phyloP scores from a whole-genome alignment of 2,888 invertebrate genomes.

The Chalcosyrphus nemorum region DNA sequence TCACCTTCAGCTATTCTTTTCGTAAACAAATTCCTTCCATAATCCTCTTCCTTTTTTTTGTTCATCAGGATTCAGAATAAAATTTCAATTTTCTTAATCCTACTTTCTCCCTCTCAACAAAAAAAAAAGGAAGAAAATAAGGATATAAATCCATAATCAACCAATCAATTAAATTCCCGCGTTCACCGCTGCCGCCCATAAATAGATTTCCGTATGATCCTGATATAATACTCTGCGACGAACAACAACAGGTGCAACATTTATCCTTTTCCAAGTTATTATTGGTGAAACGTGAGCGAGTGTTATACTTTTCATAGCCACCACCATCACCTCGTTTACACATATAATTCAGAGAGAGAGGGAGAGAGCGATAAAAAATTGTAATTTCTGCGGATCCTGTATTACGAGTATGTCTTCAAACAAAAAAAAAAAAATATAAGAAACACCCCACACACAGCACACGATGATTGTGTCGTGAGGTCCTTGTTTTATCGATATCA shows the following conservation, averaged over 20 bases:
- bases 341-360: no score
- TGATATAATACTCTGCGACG: neutral
- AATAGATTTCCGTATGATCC: neutral
- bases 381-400: no score
- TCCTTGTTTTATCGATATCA: slow-evolving; percentile 8
- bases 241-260: neutral
- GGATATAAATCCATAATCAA: neutral
- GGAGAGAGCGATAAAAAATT: no score
- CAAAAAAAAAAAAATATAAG: neutral
- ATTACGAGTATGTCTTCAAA: no score
- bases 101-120: neutral
- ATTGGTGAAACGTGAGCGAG: neutral
- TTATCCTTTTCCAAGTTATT: neutral
- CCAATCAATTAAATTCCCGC: neutral
- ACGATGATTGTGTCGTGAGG: no score
- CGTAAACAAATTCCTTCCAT: no score
- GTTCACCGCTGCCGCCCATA: neutral
- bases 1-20: neutral
- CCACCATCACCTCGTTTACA: neutral
- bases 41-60: no score
- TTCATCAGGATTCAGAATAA: neutral
- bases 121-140: neutral
- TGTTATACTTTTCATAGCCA: neutral
- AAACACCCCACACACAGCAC: neutral
- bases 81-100: neutral